A percentile compares a stretch with the other conserved stretches of the same genome.
phyloP scores from a whole-genome alignment of 2,888 invertebrate genomes.

The Atherix ibis region DNA sequence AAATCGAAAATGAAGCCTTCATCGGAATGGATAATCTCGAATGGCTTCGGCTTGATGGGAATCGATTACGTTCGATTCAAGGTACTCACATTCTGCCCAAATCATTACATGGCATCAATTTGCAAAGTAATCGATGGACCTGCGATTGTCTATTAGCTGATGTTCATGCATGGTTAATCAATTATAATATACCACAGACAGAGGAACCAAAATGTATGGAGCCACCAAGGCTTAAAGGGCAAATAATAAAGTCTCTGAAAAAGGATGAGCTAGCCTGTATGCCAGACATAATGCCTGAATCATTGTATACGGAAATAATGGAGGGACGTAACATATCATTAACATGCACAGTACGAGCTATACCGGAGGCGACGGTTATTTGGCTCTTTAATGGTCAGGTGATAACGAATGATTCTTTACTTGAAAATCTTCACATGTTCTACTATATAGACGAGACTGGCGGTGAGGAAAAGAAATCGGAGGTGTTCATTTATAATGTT shows the following conservation, averaged over 20 bases:
- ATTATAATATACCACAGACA: constrained; percentile 59
- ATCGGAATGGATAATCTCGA: constrained; percentile 64
- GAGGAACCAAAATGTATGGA: constrained; percentile 62
- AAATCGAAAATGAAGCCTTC: constrained; percentile 65
- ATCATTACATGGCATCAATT: constrained; percentile 58
- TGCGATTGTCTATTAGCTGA: constrained; percentile 73
- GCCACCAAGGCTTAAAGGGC: constrained; percentile 49
- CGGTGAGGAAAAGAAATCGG: constrained; percentile 55
- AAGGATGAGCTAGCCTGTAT: constrained; percentile 63
- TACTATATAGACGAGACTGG: constrained; percentile 55
- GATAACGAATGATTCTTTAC: constrained; percentile 56
- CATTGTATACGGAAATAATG: constrained; percentile 58
- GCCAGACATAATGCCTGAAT: constrained; percentile 61
- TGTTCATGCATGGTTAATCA: constrained; percentile 60
- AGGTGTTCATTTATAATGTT: constrained; percentile 62
- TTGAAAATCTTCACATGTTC: constrained; percentile 49
- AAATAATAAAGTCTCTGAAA: constrained; percentile 49
- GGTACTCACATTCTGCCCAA: constrained; percentile 58
- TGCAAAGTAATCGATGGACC: constrained; percentile 78
- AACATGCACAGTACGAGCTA: constrained; percentile 62
- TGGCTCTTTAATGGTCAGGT: constrained; percentile 76
- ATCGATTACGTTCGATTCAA: constrained; percentile 56
- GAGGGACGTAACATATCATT: constrained; percentile 70
- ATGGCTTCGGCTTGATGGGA: constrained; percentile 71
- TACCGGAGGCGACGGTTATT: constrained; percentile 64